Base-by-base conservation (phyloP, 2,797 vertebrate genomes). In the Stomatorhinus walkeri region DNA sequence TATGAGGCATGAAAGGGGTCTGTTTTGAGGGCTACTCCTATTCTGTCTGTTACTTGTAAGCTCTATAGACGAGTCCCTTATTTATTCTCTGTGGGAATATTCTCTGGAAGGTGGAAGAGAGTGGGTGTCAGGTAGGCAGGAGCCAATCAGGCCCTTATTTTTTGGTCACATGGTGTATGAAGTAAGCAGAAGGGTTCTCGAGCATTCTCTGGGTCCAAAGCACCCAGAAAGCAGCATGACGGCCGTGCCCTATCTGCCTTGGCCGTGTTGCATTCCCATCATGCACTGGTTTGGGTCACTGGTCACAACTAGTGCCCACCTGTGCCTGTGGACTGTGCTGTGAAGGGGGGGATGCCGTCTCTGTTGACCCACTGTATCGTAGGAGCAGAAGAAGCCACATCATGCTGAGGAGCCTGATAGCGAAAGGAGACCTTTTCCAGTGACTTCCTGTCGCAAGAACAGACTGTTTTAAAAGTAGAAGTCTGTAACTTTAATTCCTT, bases 391-490 rank as follows among this genome's bases (percentile, higher is more conserved):
- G 3, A 88, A 93, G 83, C 91, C 10, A 93, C 95, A 95, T 96
- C 95, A 96, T 91, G 93, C 92, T 95, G 95, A 96, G 93, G 94
- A 96, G 95, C 95, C 95, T 94, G 94, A 94, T 95, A 94, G 95
- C 95, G 95, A 96, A 95, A 96, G 95, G 94, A 92, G 91, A 88
- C 93, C 92, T 24, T 91, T 91, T 95, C 28, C 28, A 1, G 28
- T 32, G 28, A 95, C 94, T 94, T 95, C 95, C 95, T 96, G 95
- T 96, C 95, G 95, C 95, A 95, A 96, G 95, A 96, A 95, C 96
- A 94, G 94, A 94, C 95, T 96, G 95, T 68, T 68, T 51, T 9
- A 95, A 96, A 96, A 96, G 95, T 32, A 32, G 28, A 32, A 96
- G 96, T 95, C 95, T 94, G 87, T 94, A 94, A 94, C 94, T 95